These are phyloP conservation scores for Gambusia holbrooki DNA, from an alignment of 2,113 vertebrate genomes.

Conservation along the genomic window DNA sequence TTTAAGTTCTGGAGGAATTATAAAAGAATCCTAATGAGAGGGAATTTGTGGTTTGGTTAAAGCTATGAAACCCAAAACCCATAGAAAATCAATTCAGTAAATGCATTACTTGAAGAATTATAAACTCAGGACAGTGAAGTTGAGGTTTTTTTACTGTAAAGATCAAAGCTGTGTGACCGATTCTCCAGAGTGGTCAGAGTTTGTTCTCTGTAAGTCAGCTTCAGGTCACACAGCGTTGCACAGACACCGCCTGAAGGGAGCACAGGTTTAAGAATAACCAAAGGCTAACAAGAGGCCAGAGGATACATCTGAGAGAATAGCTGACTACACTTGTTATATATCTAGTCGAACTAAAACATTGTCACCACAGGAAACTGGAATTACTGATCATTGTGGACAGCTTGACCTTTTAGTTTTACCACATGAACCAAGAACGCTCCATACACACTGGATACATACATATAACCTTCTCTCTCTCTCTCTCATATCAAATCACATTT, in stretches of 20 bases:
- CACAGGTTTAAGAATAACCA: neutral
- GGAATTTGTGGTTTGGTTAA: constrained; percentile 6
- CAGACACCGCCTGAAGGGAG: constrained; percentile 25
- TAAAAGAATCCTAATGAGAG: constrained; percentile 54
- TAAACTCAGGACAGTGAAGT: neutral
- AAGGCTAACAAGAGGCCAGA: neutral
- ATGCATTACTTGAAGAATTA: neutral
- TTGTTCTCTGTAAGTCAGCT: neutral
- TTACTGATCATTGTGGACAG: neutral
- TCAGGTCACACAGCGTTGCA: constrained; percentile 12
- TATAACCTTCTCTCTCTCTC: neutral
- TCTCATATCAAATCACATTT: neutral
- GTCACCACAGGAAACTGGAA: neutral
- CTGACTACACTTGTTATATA: neutral
- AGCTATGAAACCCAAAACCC: constrained; percentile 21
- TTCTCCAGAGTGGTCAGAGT: neutral
- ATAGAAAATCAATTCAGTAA: constrained; percentile 22
- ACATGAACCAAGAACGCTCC: no score
- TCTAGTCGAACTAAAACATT: neutral
- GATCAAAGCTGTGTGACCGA: neutral
- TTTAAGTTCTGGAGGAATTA: constrained; percentile 14
- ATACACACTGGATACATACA: neutral
- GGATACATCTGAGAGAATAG: constrained; percentile 9
- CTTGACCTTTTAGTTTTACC: neutral
- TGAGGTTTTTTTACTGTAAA: neutral